Base-by-base conservation (phyloP, 1,140 invertebrate species). In the Vollenhovia emeryi region DNA sequence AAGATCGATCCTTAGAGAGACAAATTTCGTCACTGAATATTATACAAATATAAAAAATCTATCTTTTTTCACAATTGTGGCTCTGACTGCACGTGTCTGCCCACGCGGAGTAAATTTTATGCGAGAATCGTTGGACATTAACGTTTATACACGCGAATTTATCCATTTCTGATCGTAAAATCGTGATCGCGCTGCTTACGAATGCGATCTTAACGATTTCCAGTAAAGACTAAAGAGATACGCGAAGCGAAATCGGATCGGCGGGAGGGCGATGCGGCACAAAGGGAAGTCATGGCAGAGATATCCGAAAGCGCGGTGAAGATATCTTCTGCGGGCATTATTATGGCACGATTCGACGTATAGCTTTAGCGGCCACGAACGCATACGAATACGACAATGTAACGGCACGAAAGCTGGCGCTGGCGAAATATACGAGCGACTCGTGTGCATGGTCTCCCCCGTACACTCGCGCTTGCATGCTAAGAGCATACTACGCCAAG, bases 401-500 rank as follows among this genome's bases (percentile, higher is more conserved):
- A 90, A 87, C 86, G 76, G 86, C 89, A 90, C 86, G 89, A 86
- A 86, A 86, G 68, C 68, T 80, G 79, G 86, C 78, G 84, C 74
- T 86, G 62, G 84, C 74, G 79, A 90, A 88, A 90, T 90, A 86
- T 90, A 90, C 75, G 89, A 90, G 66, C 84, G 60, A 50, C 57
- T 90, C 89, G 86, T 90, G 86, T 90, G 89, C 68, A 80, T 27
- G 30, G 27, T 15, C 13, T 33, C 30, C 45, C 43, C 27, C n/a
- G n/a, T n/a, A 43, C 36, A 48, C 45, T 40, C 69, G 8, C 64
- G 66, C 74, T 90, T 84, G 86, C 89, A 90, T 84, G 89, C 79
- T 86, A 90, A 90, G 62, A 78, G 89, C 69, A 57, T 78, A 55
- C 55, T 69, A 73, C 30, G 40, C 24, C 24, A 55, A 71, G 64